Evolutionary conservation across 37 sponge, comb jelly and placozoan species (phyloP).

Genomic region (Theonella swinhoei): DNA sequence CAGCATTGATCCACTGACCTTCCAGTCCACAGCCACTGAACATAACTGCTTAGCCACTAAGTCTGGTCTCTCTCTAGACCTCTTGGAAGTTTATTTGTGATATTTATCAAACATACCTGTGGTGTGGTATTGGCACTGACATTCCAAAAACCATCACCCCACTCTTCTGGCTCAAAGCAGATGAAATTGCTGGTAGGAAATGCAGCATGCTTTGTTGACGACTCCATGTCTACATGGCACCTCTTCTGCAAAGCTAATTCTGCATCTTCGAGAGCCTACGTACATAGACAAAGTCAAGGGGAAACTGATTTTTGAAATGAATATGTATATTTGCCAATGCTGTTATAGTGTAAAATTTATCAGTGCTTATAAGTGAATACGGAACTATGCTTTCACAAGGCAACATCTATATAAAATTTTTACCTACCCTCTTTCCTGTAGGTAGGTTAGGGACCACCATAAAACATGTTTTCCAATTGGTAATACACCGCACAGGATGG

Average conservation of each 20-base stretch:
- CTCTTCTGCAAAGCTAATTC: background rate
- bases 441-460: background rate
- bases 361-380: too few relatives aligned
- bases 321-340: background rate
- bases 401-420: too few relatives aligned
- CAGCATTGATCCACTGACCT: too few relatives aligned
- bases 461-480: background rate
- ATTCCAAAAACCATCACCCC: background rate
- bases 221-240: background rate
- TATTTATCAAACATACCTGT: too few relatives aligned
- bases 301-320: background rate
- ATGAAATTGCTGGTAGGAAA: background rate
- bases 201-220: background rate
- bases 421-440: background rate
- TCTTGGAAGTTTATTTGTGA: too few relatives aligned
- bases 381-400: too few relatives aligned
- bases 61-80: too few relatives aligned
- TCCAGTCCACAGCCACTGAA: too few relatives aligned
- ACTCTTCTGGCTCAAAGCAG: background rate
- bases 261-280: background rate
- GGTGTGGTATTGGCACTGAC: background rate
- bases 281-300: background rate
- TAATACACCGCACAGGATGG: background rate
- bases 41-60: too few relatives aligned
- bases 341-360: too few relatives aligned